Base-by-base conservation (phyloP, 2,113 vertebrate species). In the Catharus bicknelli region DNA sequence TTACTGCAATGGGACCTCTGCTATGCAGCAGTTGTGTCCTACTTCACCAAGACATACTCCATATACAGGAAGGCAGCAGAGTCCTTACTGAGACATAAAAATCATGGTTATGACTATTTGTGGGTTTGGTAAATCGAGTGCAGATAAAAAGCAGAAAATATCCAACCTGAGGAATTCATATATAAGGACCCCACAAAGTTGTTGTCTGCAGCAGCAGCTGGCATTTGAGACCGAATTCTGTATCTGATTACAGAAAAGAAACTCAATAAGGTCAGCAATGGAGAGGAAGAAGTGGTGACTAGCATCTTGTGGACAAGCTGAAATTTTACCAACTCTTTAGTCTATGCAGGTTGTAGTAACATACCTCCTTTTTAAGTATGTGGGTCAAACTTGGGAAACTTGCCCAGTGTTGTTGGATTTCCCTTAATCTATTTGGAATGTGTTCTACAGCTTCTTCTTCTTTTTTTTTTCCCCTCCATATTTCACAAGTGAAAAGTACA, bases 401-500 rank as follows among this genome's bases (percentile, higher is more conserved):
- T 83, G 6, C 15, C 29, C 29, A 36, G 42, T 66, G 13, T 48
- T 50, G 1, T 45, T 80, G 13, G 4, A 34, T 89, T 88, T 45
- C 30, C 18, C 13, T 61, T 85, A 40, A 34, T 51, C 14, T 78
- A 53, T 96, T 69, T 51, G 63, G 38, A 32, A 58, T 70, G 5
- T 43, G 8, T 77, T 93, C 68, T 73, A 7, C 19, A 63, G 55
- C 25, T 23, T 86, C 55, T 70, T 11, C 23, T 61, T 38, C 38
- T 38, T 36, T 36, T 36, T 38, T 66, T 79, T 51, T 74, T n/a
- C 29, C 21, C 54, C 22, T 85, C 13, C 34, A 32, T 59, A 48
- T 89, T 96, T 86, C 70, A 91, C 61, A 48, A 55, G 10, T 59
- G 74, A 7, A 78, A 78, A 77, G 45, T 48, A 36, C 34, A 36